Percentiles rank a stretch among this genome's conserved stretches.
Evolutionary conservation across 2,113 vertebrate genomes (phyloP).

Genomic region (Grantiella picta): DNA sequence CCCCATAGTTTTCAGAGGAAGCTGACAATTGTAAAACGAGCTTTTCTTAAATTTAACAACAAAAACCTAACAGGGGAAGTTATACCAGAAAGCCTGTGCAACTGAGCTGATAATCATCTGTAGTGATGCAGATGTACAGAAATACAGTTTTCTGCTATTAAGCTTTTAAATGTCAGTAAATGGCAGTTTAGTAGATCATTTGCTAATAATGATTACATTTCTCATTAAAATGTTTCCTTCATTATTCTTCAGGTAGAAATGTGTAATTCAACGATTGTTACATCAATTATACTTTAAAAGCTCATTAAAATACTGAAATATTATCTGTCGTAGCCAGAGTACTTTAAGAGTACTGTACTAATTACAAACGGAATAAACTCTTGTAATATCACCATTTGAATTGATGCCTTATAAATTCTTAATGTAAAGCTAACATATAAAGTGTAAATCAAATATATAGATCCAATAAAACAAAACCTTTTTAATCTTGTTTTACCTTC

Average conservation of each 20-base stretch:
- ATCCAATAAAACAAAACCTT: slow-evolving; percentile 84
- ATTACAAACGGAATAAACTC: slow-evolving; percentile 86
- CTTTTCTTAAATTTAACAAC: slow-evolving; percentile 67
- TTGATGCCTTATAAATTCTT: slow-evolving; percentile 86
- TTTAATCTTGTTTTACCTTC: slow-evolving; percentile 85
- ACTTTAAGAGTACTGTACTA: slow-evolving; percentile 81
- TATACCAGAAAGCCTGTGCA: slow-evolving; percentile 31
- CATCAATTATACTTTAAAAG: slow-evolving; percentile 86
- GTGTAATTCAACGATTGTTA: slow-evolving; percentile 83
- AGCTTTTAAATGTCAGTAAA: slow-evolving; percentile 82
- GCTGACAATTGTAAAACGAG: slow-evolving; percentile 65
- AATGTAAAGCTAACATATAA: slow-evolving; percentile 87
- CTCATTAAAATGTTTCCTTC: slow-evolving; percentile 85
- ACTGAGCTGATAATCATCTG: slow-evolving; percentile 30
- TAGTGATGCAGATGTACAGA: slow-evolving; percentile 59
- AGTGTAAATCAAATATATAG: slow-evolving; percentile 88
- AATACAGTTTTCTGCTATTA: slow-evolving; percentile 69
- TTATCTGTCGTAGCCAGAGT: slow-evolving; percentile 79
- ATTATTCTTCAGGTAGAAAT: slow-evolving; percentile 85
- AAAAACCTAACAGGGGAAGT: slow-evolving; percentile 52
- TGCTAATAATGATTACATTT: slow-evolving; percentile 86
- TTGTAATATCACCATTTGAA: slow-evolving; percentile 82
- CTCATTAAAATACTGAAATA: slow-evolving; percentile 86
- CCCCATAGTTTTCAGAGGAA: slow-evolving; percentile 63
- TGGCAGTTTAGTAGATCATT: slow-evolving; percentile 81